These are phyloP conservation scores for Pangasius larnaudii DNA, from an alignment of 2,797 vertebrate species.

Conservation along the genomic window DNA sequence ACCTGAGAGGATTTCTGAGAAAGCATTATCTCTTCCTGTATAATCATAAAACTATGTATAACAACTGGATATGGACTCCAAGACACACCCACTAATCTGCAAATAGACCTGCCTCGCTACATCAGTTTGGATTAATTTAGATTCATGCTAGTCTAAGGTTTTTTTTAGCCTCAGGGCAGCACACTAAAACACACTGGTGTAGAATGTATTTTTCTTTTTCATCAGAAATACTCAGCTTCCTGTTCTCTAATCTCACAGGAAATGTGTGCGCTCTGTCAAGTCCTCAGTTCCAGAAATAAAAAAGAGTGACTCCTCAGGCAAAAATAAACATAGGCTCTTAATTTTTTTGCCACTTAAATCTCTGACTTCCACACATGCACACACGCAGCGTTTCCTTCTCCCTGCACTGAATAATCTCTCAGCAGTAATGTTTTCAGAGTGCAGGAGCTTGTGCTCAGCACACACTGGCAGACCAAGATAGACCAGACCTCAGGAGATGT, in stretches of 20 bases:
- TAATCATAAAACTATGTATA: no score
- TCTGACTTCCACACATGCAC: neutral
- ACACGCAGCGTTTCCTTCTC: neutral
- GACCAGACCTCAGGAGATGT: slow-evolving; percentile 28
- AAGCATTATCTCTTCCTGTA: neutral
- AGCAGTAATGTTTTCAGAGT: slow-evolving; percentile 13
- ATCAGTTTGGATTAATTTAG: neutral
- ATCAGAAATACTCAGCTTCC: neutral
- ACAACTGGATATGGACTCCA: neutral
- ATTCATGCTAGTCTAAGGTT: neutral
- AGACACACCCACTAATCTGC: neutral
- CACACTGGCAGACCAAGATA: slow-evolving; percentile 12
- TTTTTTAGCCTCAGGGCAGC: neutral
- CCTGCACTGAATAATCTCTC: slow-evolving; percentile 19
- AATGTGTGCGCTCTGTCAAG: neutral
- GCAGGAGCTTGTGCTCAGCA: neutral
- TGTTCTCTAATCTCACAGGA: neutral
- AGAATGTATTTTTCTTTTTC: neutral
- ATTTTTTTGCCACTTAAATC: neutral
- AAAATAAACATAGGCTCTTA: slow-evolving; percentile 16
- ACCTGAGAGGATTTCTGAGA: neutral
- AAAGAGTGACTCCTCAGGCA: neutral
- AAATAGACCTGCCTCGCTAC: neutral
- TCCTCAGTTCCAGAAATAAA: neutral
- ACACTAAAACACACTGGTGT: neutral